Base-by-base conservation (phyloP, 2,888 invertebrate genomes). In the Dastarcus helophoroides region DNA sequence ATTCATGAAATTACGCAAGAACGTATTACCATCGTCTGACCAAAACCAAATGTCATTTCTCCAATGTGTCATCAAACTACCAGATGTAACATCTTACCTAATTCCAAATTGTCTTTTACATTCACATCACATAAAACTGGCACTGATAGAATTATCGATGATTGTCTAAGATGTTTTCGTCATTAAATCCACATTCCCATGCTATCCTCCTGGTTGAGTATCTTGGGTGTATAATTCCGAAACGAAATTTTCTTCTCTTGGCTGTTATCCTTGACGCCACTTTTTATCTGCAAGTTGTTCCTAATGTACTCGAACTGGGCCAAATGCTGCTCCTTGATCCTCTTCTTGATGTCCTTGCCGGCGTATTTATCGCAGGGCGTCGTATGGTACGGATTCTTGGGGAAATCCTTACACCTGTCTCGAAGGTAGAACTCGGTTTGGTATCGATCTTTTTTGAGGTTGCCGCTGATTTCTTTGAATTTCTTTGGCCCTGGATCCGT, bases 221-320 rank as follows among this genome's bases (percentile, higher is more conserved):
- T 76, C 55, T 79, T 79, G 11, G 79, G 79, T 11, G 76, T 79
- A 43, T 79, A 79, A 54, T 79, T 78, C 41, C 79, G 66, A 41
- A 79, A 74, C 26, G 77, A 32, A 63, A 68, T 43, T 65, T 72
- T 53, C 68, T 75, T 37, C 53, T 54, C 40, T 58, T 62, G 54
- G 22, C 44, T 37, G 33, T 63, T 58, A 24, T 62, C 64, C 27
- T 65, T 63, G 37, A 70, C 49, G 44, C 68, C 67, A 2, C 66
- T 66, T 47, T 71, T 71, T 26, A 71, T 69, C 35, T 67, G 65
- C 32, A 71, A 52, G 43, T 71, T 69, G 40, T 67, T 63, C 36
- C 60, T 64, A 31, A 71, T 53, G 47, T 71, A 71, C 22, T 60
- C 56, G 38, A 48, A 49, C 32, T 40, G 65, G 43, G 41, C 43